Conservation (phyloP, 2,113 vertebrate genomes). For the Embiotoca jacksoni region DNA sequence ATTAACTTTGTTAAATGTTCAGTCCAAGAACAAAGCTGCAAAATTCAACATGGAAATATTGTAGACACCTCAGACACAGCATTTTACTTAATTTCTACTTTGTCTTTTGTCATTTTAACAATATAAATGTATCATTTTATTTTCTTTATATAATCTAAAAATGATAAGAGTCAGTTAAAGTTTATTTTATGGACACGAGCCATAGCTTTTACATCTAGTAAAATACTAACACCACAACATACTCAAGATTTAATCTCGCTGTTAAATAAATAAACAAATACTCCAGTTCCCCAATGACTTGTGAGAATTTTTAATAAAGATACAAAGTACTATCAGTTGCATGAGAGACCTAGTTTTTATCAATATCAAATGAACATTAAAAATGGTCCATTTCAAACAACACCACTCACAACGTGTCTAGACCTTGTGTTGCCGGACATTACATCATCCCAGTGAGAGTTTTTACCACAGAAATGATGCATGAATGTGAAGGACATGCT, state of each 20-base stretch:
- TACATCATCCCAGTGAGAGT: slow-evolving; percentile 75
- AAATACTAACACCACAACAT: no score
- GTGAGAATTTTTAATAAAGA: background rate
- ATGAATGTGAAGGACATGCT: slow-evolving; percentile 18
- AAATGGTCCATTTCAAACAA: slow-evolving; percentile 34
- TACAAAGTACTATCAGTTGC: background rate
- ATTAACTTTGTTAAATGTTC: background rate
- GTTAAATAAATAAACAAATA: background rate
- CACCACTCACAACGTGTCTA: slow-evolving; percentile 69
- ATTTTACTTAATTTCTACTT: no score
- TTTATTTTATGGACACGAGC: no score
- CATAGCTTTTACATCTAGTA: no score
- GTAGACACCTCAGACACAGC: no score
- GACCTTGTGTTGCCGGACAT: slow-evolving; percentile 76
- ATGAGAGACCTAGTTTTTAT: background rate
- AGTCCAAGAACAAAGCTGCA: no score
- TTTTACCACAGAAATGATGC: slow-evolving; percentile 76
- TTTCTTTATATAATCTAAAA: no score
- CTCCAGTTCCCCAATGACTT: background rate
- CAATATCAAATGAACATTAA: slow-evolving; percentile 20
- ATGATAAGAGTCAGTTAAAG: no score
- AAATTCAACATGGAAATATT: no score
- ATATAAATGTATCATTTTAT: no score
- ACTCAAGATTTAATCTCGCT: background rate
- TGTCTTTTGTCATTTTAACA: no score